Evolutionary conservation across 2,888 invertebrate species (phyloP).

Genomic region (Lithophane semibrunnea): DNA sequence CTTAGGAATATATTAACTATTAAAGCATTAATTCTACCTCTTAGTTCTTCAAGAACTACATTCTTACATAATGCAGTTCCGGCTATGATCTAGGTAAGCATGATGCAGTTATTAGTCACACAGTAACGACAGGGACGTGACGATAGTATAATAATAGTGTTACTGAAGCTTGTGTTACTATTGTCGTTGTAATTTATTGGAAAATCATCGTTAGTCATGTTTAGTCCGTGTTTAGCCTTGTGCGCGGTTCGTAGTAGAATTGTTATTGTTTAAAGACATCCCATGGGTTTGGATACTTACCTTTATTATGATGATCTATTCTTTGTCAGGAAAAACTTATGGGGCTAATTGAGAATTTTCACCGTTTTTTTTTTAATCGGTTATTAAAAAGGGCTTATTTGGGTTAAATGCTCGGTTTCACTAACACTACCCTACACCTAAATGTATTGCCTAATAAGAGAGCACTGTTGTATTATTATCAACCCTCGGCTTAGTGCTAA

Average conservation of each 20-base stretch:
- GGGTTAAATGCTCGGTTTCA: too few species aligned
- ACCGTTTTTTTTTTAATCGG: neutral
- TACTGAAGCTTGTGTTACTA: slow-evolving; percentile 35
- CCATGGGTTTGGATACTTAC: neutral
- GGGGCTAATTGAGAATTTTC: neutral
- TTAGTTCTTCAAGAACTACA: neutral
- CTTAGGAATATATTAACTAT: too few species aligned
- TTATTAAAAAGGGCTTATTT: too few species aligned
- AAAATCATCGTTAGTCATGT: slow-evolving; percentile 43
- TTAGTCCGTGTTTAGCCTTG: slow-evolving; percentile 7
- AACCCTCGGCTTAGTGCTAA: neutral
- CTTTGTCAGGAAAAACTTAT: neutral
- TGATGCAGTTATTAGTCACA: slow-evolving; percentile 46
- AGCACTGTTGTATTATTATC: neutral
- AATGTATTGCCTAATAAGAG: too few species aligned
- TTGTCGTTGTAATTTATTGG: slow-evolving; percentile 33
- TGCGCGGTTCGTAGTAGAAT: neutral
- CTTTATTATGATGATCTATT: neutral
- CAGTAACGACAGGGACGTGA: slow-evolving; percentile 36
- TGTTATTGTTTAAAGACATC: neutral
- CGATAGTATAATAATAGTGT: slow-evolving; percentile 28
- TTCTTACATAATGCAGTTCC: slow-evolving; percentile 43
- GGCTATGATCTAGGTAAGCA: slow-evolving; percentile 12
- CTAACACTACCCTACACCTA: too few species aligned
- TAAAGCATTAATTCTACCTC: neutral